phyloP scores from a whole-genome alignment of 2,888 invertebrate species.

The Spodoptera littoralis region DNA sequence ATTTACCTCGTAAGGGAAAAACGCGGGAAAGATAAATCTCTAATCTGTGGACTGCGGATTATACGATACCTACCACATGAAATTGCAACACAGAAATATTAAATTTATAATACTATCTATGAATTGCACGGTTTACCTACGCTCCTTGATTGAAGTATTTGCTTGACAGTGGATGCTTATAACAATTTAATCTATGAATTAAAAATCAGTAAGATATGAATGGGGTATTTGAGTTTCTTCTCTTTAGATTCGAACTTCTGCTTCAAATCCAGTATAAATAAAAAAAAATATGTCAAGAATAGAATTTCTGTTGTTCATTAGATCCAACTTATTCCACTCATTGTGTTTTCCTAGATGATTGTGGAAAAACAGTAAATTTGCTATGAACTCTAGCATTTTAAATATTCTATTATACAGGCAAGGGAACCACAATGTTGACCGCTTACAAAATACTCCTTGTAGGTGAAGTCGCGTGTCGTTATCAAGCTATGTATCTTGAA shows the following conservation, averaged over 20 bases:
- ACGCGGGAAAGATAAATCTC: slow-evolving; percentile 36
- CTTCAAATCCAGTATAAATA: too few relatives aligned
- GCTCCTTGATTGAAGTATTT: slow-evolving; percentile 10
- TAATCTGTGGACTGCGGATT: slow-evolving; percentile 26
- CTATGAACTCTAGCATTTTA: slow-evolving; percentile 7
- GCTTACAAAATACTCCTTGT: slow-evolving; percentile 53
- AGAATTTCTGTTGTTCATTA: too few relatives aligned
- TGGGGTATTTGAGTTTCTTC: too few relatives aligned
- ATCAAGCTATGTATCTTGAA: slow-evolving; percentile 72
- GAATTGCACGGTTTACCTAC: slow-evolving; percentile 14
- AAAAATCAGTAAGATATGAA: not conserved
- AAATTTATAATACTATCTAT: not conserved
- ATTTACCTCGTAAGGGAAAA: slow-evolving; percentile 31
- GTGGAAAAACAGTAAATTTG: not conserved
- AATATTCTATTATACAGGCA: slow-evolving; percentile 5
- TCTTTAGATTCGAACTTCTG: too few relatives aligned
- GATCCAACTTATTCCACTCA: too few relatives aligned
- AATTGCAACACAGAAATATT: too few relatives aligned
- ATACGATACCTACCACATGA: slow-evolving; percentile 6
- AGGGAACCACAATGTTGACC: slow-evolving; percentile 27
- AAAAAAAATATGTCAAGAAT: too few relatives aligned
- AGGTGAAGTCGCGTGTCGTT: slow-evolving; percentile 60
- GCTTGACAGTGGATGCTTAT: not conserved
- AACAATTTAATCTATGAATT: not conserved
- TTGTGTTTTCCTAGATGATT: not conserved